Base-by-base conservation (phyloP, 2,888 invertebrate genomes). In the Linhomoeus sp. region DNA sequence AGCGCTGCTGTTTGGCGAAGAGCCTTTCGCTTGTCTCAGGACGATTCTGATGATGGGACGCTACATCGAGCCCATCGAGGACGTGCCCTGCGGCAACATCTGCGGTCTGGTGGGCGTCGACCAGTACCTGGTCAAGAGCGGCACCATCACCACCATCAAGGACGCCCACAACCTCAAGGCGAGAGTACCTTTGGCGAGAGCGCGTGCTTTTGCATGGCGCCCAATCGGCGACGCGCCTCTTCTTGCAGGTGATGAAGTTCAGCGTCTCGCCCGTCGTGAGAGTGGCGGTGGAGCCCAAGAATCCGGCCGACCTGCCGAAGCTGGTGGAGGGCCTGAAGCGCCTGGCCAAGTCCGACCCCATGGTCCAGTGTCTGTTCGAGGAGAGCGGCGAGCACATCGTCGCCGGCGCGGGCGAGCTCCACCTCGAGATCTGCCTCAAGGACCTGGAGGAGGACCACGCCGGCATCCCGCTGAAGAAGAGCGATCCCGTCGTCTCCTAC, bases 21-120 rank as follows among this genome's bases (percentile, higher is more conserved):
- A n/a, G n/a, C n/a, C n/a, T n/a, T n/a, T n/a, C n/a, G n/a, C n/a
- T n/a, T n/a, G n/a, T n/a, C n/a, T 42, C 52, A 70, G 92, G 72
- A 97, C 97, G 51, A 90, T 99, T 67, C 77, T 97, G 64, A 99
- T 99, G 97, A 99, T 99, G 97, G 97, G 97, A 55, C 84, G 97
- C 73, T 92, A 92, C 66, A 85, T 85, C 51, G 97, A 99, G 72
- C 88, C 97, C 54, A 97, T 99, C 63, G 94, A 97, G 71, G 92
- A 99, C 73, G 94, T 97, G 54, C 97, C 97, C 51, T 87, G 80
- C 56, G 92, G 90, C 63, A 99, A 99, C 77, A 99, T 99, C 72
- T 97, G 94, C 68, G 97, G 97, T 75, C 76, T 99, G 64, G 97
- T 99, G 57, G 97, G 97, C 65, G 94, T 99, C 45, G 97, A 99